Evolutionary conservation across 2,888 invertebrate genomes (phyloP).

Genomic region (Tetramorium bicarinatum): DNA sequence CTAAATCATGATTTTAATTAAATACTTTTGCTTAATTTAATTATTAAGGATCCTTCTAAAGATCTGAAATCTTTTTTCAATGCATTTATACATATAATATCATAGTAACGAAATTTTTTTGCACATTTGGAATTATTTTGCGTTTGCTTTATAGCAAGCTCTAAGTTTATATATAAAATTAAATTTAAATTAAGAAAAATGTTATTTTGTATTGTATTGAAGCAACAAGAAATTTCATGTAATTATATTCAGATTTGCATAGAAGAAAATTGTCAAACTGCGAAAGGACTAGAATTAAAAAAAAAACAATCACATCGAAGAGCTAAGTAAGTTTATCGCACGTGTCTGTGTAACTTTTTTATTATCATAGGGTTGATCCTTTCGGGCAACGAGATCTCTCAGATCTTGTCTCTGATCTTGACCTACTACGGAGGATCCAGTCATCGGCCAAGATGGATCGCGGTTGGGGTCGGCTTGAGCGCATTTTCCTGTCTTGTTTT

Average conservation of each 20-base stretch:
- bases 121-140: background rate
- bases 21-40: slow-evolving; percentile 4
- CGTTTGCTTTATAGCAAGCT: background rate
- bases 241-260: background rate
- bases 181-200: background rate
- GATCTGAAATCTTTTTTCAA: background rate
- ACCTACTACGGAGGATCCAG: slow-evolving; percentile 90
- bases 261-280: background rate
- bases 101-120: background rate
- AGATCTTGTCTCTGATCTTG: slow-evolving; percentile 89
- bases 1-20: background rate
- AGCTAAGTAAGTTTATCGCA: background rate
- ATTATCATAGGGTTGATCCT: slow-evolving; percentile 88
- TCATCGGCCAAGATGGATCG: slow-evolving; percentile 90
- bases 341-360: background rate
- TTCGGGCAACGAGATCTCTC: slow-evolving; percentile 91
- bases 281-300: background rate
- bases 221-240: background rate
- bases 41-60: background rate
- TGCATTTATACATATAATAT: background rate
- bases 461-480: slow-evolving; percentile 89
- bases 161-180: background rate
- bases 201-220: background rate
- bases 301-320: background rate
- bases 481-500: slow-evolving; percentile 89